Base-by-base conservation (phyloP, 2,888 invertebrate species). In the Labia minor region DNA sequence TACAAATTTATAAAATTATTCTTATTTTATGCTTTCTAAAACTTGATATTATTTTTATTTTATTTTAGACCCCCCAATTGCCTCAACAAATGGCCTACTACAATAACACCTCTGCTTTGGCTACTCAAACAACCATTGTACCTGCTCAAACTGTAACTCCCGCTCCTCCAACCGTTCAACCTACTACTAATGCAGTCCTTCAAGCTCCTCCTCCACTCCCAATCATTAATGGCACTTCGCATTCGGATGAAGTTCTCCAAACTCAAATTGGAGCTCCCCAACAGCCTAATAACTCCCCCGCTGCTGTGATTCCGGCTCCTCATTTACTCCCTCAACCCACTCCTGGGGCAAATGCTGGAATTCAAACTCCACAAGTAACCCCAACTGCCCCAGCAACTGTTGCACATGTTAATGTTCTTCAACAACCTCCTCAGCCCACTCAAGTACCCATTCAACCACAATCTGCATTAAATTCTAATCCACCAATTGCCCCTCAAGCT, bases 221-320 rank as follows among this genome's bases (percentile, higher is more conserved):
- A 11, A 73, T 77, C 62, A 76, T 78, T 66, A 79, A 79, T 70
- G 79, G 79, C 26, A 73, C 75, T 37, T 75, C 77, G 62, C 78
- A 78, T 72, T 78, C 78, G 6, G 72, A 72, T 33, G 79, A 79
- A 49, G 79, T 78, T 49, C 73, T 65, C 16, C 63, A 67, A 18
- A 63, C 68, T 37, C 49, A 49, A 14, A 49, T 49, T 49, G 49
- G 2, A 3, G 49, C 49, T 49, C 49, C 49, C 2, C 49, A 49
- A 49, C n/a, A 10, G 16, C 49, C 49, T 49, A 16, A 4, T 49
- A 14, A 4, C 14, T 2, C n/a, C 49, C 49, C 49, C 4, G 49
- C 49, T n/a, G 62, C 66, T 20, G 63, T 63, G 3, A 67, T 64
- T 49, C 6, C 49, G 2, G 2, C 49, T 49, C 49, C 49, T 49